Percentiles rank a stretch among this genome's conserved stretches.
phyloP scores from a whole-genome alignment of 2,797 vertebrate genomes.

The Sarcophilus harrisii region DNA sequence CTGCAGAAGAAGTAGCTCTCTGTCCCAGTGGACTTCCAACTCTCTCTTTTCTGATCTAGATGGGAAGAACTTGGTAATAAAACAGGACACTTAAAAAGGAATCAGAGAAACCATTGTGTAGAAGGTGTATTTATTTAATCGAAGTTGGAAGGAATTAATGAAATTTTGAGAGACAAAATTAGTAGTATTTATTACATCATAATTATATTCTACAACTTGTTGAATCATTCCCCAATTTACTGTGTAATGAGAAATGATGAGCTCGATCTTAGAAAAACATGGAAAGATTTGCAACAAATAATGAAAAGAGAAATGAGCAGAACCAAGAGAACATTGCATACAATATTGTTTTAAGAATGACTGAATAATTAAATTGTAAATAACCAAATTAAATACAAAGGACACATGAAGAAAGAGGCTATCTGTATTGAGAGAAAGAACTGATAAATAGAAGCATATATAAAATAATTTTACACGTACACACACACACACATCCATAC shows the following conservation, averaged over 20 bases:
- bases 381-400: neutral
- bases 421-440: neutral
- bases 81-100: neutral
- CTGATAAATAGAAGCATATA: neutral
- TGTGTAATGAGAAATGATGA: neutral
- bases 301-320: neutral
- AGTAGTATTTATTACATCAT: neutral
- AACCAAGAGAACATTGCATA: neutral
- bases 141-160: neutral
- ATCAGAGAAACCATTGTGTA: neutral
- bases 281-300: neutral
- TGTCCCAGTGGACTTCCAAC: neutral
- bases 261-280: neutral
- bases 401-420: neutral
- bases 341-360: neutral
- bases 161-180: neutral
- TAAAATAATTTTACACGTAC: neutral
- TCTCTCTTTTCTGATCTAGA: neutral
- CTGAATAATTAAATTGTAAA: neutral
- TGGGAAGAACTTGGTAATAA: neutral
- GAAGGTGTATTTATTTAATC: neutral
- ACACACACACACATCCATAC: too few relatives aligned
- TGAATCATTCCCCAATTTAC: neutral
- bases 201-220: neutral
- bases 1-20: neutral